phyloP scores from a whole-genome alignment of 2,113 vertebrate species.

The Hippocampus guttulatus region DNA sequence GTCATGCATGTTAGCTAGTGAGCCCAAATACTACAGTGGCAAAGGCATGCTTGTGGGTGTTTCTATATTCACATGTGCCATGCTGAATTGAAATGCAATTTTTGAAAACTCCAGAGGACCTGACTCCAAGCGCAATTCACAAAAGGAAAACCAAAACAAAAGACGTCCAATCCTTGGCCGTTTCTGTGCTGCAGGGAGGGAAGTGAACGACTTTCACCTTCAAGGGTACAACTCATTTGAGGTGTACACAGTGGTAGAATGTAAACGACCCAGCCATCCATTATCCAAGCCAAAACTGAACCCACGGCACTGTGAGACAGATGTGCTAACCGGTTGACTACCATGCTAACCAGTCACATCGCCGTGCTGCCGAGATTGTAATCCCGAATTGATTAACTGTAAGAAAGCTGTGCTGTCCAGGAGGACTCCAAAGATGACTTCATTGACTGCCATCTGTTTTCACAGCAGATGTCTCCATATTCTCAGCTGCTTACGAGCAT shows the following conservation, averaged over 20 bases:
- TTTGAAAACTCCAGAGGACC: conserved; percentile 5
- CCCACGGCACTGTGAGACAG: no score
- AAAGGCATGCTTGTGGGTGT: conserved; percentile 20
- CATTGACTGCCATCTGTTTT: no score
- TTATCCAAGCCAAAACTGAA: no score
- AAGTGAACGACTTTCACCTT: background rate
- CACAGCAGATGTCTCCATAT: no score
- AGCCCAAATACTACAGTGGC: conserved; percentile 28
- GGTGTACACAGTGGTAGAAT: background rate
- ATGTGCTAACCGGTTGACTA: no score
- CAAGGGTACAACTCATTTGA: conserved; percentile 5
- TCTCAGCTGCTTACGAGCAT: no score
- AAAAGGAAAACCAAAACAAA: conserved; percentile 18
- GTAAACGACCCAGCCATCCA: background rate
- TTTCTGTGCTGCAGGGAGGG: background rate
- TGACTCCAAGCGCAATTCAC: conserved; percentile 5
- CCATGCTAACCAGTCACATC: no score
- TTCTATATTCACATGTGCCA: background rate
- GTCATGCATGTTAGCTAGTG: conserved; percentile 38
- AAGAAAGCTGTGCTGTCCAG: no score
- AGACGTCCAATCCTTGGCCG: conserved; percentile 5
- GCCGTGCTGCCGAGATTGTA: no score
- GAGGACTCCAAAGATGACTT: no score
- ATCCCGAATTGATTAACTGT: no score
- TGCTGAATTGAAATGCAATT: conserved; percentile 13